Conservation (phyloP, 1,140 invertebrate species). For the Sycobia sp. region DNA sequence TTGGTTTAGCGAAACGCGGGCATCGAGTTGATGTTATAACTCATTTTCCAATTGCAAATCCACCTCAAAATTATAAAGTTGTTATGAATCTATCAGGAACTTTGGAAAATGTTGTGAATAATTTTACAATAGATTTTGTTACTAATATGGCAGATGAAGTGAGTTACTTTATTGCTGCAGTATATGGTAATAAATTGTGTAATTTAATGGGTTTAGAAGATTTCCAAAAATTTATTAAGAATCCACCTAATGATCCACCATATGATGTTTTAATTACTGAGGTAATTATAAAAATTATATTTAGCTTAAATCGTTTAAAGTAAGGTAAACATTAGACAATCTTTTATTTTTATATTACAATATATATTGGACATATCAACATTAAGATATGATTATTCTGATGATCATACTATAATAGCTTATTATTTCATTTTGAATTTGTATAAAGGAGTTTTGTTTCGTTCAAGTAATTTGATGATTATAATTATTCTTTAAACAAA, state of each 20-base stretch:
- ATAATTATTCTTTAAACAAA: neutral
- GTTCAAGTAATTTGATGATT: neutral
- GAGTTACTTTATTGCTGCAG: neutral
- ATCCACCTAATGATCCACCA: conserved; percentile 43
- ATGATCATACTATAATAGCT: no score
- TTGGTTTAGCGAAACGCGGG: conserved; percentile 56
- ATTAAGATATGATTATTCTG: no score
- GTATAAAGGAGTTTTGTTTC: no score
- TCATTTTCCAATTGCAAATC: conserved; percentile 43
- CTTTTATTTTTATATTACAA: no score
- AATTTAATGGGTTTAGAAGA: conserved; percentile 24
- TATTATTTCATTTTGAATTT: no score
- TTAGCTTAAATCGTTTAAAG: no score
- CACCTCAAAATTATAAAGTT: conserved; percentile 47
- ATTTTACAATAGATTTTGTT: conserved; percentile 29
- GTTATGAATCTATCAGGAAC: conserved; percentile 42
- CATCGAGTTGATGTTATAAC: conserved; percentile 58
- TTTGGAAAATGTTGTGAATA: conserved; percentile 26
- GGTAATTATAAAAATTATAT: conserved; percentile 30
- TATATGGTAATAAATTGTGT: conserved; percentile 27
- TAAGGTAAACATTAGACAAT: no score
- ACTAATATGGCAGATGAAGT: conserved; percentile 4
- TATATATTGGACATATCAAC: no score
- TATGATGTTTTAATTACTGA: conserved; percentile 49
- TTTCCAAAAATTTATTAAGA: conserved; percentile 43